Evolutionary conservation across 2,113 vertebrate genomes (phyloP).

Genomic region (Bothrops jararaca): DNA sequence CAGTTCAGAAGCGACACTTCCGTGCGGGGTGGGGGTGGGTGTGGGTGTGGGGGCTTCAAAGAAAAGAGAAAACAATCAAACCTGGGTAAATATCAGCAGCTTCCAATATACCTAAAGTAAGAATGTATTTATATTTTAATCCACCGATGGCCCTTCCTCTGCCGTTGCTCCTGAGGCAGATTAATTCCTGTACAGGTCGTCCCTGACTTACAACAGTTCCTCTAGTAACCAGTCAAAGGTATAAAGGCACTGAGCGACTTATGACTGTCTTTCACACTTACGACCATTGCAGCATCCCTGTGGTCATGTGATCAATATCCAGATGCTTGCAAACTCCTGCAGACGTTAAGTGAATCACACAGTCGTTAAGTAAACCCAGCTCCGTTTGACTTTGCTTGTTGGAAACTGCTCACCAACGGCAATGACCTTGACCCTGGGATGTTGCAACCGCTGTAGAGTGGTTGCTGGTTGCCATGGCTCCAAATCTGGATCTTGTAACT

Average conservation of each 20-base stretch:
- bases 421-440: background rate
- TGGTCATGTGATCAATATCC: background rate
- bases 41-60: background rate
- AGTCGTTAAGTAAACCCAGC: background rate
- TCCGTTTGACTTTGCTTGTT: background rate
- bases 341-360: background rate
- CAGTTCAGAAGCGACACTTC: background rate
- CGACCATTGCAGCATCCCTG: too few species aligned
- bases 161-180: background rate
- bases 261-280: too few species aligned
- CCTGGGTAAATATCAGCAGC: background rate
- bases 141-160: background rate
- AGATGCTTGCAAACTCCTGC: background rate
- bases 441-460: too few species aligned
- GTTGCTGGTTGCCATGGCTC: too few species aligned
- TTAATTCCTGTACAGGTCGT: background rate
- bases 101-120: background rate
- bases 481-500: background rate
- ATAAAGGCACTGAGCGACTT: background rate
- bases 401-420: background rate
- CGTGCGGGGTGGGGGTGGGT: too few species aligned
- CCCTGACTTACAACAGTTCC: background rate
- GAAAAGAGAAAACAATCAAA: background rate
- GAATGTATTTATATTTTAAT: background rate
- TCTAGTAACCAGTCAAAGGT: accelerated